Conservation (phyloP, 2,888 invertebrate genomes). For the Leptinotarsa juncta region DNA sequence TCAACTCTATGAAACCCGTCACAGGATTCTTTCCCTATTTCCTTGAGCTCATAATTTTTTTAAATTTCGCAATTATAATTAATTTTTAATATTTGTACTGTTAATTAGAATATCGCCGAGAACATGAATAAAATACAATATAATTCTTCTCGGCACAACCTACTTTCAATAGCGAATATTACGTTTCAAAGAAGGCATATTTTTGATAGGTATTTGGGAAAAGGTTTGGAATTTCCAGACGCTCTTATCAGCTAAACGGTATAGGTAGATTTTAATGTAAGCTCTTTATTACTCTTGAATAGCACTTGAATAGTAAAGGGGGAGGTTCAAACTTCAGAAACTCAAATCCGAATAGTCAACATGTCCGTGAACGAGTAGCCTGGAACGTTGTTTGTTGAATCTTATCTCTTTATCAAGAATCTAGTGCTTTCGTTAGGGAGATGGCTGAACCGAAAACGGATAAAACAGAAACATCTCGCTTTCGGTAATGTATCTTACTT, state of each 20-base stretch:
- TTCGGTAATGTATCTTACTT: conserved; percentile 1
- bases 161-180: too few relatives aligned
- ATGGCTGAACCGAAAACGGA: neutral
- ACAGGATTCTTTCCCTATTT: too few relatives aligned
- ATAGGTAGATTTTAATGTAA: neutral
- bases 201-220: neutral
- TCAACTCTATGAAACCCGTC: too few relatives aligned
- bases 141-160: too few relatives aligned
- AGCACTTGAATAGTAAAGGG: neutral
- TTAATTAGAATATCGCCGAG: too few relatives aligned
- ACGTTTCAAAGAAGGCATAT: too few relatives aligned
- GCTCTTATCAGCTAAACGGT: neutral
- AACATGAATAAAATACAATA: too few relatives aligned
- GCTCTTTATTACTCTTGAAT: neutral
- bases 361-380: neutral
- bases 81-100: too few relatives aligned
- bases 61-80: too few relatives aligned
- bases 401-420: neutral
- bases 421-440: neutral
- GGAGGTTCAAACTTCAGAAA: neutral
- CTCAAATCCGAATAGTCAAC: neutral
- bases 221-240: conserved; percentile 10
- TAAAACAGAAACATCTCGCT: neutral
- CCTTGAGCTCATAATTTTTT: too few relatives aligned
- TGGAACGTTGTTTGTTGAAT: neutral